Percentiles rank a stretch among this genome's conserved stretches.
These are phyloP conservation scores for Labeo calbasu DNA, from an alignment of 2,797 vertebrate species.

Conservation along the genomic window DNA sequence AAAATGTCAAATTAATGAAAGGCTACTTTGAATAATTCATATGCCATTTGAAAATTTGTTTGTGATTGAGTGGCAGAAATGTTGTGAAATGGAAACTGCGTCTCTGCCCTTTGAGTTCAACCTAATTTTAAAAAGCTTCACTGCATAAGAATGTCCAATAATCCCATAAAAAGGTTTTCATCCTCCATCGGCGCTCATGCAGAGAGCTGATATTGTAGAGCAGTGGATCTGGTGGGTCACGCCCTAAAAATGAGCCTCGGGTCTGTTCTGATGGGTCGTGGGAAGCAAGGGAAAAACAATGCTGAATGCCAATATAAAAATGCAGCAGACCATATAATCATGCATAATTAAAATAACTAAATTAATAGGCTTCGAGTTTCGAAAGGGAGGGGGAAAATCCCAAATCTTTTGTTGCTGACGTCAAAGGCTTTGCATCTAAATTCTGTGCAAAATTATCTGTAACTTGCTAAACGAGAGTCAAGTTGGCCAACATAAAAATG, in stretches of 20 bases:
- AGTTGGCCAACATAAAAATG: background rate
- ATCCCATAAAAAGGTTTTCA: slow-evolving; percentile 17
- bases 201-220: background rate
- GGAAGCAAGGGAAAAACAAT: background rate
- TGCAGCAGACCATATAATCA: background rate
- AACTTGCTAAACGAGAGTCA: background rate
- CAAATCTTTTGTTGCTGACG: background rate
- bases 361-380: background rate
- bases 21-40: slow-evolving; percentile 43
- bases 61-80: slow-evolving; percentile 31
- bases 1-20: slow-evolving; percentile 47
- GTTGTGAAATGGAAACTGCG: slow-evolving; percentile 24
- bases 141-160: background rate
- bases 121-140: slow-evolving; percentile 3
- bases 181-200: background rate
- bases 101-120: slow-evolving; percentile 9
- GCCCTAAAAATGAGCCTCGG: background rate
- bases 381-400: background rate
- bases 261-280: slow-evolving; percentile 1
- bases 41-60: slow-evolving; percentile 32
- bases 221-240: background rate
- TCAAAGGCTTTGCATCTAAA: background rate
- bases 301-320: background rate
- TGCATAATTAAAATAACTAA: background rate
- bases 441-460: background rate